Evolutionary conservation across 2,113 vertebrate genomes (phyloP).

Genomic region (Lanius collurio): DNA sequence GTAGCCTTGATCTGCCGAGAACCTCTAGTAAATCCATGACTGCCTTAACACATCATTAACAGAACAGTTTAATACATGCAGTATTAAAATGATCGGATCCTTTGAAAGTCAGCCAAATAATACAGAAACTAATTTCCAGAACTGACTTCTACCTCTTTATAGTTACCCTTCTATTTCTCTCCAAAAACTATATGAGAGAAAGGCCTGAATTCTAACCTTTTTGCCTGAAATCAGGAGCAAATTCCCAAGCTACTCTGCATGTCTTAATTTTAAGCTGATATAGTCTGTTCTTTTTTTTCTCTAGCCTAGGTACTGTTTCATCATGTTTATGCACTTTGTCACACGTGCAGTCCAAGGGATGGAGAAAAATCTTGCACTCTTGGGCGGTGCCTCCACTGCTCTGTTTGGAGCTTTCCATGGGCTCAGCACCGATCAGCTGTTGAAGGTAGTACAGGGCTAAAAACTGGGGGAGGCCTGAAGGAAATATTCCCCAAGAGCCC

Average conservation of each 20-base stretch:
- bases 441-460: not conserved
- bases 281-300: not conserved
- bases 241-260: not conserved
- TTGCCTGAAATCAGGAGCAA: not conserved
- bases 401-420: not conserved
- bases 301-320: not conserved
- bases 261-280: not conserved
- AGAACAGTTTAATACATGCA: slow-evolving; percentile 23
- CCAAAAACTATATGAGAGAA: not conserved
- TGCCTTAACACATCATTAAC: slow-evolving; percentile 41
- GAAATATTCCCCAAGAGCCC: not conserved
- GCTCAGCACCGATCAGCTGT: not conserved
- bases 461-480: not conserved
- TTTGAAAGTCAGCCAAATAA: slow-evolving; percentile 28
- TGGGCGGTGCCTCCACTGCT: not conserved
- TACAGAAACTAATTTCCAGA: slow-evolving; percentile 3
- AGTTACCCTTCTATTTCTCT: not conserved
- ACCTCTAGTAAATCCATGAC: not conserved
- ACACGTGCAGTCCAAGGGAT: not conserved
- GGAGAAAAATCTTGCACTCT: not conserved
- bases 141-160: not conserved
- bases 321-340: not conserved
- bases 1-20: not conserved
- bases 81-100: slow-evolving; percentile 13
- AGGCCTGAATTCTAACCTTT: not conserved